Evolutionary conservation across 2,888 invertebrate genomes (phyloP).

Genomic region (Epinotia ramella): DNA sequence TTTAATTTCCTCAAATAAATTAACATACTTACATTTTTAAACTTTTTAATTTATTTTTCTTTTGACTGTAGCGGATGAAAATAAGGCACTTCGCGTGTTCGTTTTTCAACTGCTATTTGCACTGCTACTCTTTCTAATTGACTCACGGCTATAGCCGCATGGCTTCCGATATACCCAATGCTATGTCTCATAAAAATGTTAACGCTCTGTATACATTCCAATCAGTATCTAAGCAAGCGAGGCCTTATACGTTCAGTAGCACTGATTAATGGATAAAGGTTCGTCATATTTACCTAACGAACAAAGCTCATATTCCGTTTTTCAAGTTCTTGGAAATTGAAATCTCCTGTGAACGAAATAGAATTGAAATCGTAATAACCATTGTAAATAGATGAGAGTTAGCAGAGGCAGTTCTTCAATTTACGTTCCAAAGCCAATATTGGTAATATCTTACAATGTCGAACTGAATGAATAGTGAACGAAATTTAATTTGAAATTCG

Average conservation of each 20-base stretch:
- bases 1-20: too few relatives aligned
- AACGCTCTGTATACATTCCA: background rate
- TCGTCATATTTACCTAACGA: background rate
- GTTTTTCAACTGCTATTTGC: too few relatives aligned
- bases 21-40: too few relatives aligned
- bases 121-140: too few relatives aligned
- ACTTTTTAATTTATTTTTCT: too few relatives aligned
- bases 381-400: background rate
- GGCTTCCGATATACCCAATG: too few relatives aligned
- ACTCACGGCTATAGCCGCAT: too few relatives aligned
- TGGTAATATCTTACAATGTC: slow-evolving; percentile 27
- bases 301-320: background rate
- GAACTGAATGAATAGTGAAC: slow-evolving; percentile 28
- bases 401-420: background rate
- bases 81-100: too few relatives aligned
- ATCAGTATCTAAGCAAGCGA: background rate
- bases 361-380: background rate
- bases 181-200: too few relatives aligned
- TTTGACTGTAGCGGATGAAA: too few relatives aligned
- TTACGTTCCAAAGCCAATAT: slow-evolving; percentile 15
- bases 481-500: slow-evolving; percentile 6
- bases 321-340: background rate
- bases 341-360: background rate
- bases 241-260: background rate
- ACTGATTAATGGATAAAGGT: background rate